phyloP scores from a whole-genome alignment of 1,140 invertebrate species.

The Lamellibrachia luymesi region DNA sequence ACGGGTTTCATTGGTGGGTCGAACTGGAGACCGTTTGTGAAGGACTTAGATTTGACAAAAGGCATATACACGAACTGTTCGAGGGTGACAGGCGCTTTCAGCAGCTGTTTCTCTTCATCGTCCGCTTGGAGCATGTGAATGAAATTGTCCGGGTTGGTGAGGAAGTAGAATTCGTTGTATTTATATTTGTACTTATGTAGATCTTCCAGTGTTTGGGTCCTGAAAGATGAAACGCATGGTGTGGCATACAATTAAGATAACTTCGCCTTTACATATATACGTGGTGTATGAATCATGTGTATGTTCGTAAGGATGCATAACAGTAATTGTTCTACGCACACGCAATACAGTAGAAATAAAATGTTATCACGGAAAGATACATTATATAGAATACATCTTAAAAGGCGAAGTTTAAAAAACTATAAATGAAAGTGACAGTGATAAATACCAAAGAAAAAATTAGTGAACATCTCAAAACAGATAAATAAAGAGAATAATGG shows the following conservation, averaged over 20 bases:
- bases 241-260: too few relatives aligned
- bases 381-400: too few relatives aligned
- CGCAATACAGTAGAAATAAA: too few relatives aligned
- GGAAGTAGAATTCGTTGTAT: slow-evolving; percentile 93
- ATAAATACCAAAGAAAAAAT: too few relatives aligned
- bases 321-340: slow-evolving; percentile 42
- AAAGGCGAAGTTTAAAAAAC: too few relatives aligned
- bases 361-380: too few relatives aligned
- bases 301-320: neutral
- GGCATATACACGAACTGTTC: slow-evolving; percentile 92
- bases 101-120: slow-evolving; percentile 58
- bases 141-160: slow-evolving; percentile 65
- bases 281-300: neutral
- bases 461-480: slow-evolving; percentile 60
- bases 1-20: slow-evolving; percentile 49
- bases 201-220: neutral
- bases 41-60: slow-evolving; percentile 96
- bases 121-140: slow-evolving; percentile 71
- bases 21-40: slow-evolving; percentile 87
- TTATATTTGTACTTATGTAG: slow-evolving; percentile 79
- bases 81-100: slow-evolving; percentile 95
- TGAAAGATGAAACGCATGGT: neutral
- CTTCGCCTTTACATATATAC: too few relatives aligned
- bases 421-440: too few relatives aligned
- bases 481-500: slow-evolving; percentile 63